Evolutionary conservation across 1,140 invertebrate species (phyloP), one percentile per base, ranked within the genome.

Genomic region (Drosophila varians): DNA sequence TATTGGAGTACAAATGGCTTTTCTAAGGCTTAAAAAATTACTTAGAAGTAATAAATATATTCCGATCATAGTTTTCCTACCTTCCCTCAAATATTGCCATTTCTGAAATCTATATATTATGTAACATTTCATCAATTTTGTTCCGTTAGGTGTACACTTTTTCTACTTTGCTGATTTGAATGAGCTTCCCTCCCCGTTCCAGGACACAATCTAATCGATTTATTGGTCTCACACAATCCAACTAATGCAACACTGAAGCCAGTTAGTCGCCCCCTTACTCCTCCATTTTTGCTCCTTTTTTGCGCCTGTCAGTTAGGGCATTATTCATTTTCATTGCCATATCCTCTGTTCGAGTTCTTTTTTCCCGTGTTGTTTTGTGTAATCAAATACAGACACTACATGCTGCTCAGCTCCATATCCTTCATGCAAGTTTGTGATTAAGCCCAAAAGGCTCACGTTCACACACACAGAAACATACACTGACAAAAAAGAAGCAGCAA

Each of bases 281-380:
- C 19, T 38, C 26, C 28, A 14, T n/a, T 26, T 1, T 38, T 18
- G 9, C 23, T 18, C n/a, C 43, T 49, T 23, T 55, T 31, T n/a
- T 7, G 5, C 19, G 7, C 26, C 42, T 62, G 52, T 52, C 65
- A 62, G 47, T 62, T 65, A 60, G 34, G 62, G 73, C 76, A 86
- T 84, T 80, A 84, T 87, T 87, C 76, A 86, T 87, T 76, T 74
- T 56, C 71, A 74, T 74, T 74, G 57, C 69, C 70, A 43, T 48
- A 68, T 74, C 65, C 58, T 25, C 49, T 21, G 36, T 16, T 48
- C 57, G 43, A 64, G 36, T 71, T 74, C 42, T 42, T 26, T 74
- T 74, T 74, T 12, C 58, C 43, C 28, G 57, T 58, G 48, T 45
- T 72, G 68, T 65, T 73, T 34, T 74, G 72, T 74, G 53, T 74